phyloP scores from a whole-genome alignment of 2,113 vertebrate genomes.

The Saguinus imperator region DNA sequence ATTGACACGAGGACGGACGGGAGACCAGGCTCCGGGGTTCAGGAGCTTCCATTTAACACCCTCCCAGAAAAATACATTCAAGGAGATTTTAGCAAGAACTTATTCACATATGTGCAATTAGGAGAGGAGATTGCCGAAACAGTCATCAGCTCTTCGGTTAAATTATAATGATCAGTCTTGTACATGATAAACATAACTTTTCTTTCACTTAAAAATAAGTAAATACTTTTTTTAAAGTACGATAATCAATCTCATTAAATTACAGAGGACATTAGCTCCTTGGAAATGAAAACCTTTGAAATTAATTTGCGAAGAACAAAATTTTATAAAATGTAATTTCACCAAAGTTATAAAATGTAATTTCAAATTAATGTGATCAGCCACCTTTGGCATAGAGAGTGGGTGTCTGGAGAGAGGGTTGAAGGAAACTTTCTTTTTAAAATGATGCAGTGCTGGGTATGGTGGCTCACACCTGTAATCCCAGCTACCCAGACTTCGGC shows the following conservation, averaged over 20 bases:
- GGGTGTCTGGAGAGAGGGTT: neutral
- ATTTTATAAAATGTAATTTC: neutral
- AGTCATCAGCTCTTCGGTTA: neutral
- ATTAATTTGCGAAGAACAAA: too few relatives aligned
- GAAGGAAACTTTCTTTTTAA: neutral
- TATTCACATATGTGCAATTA: too few relatives aligned
- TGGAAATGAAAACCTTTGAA: neutral
- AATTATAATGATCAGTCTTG: neutral
- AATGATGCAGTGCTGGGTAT: too few relatives aligned
- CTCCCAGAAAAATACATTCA: too few relatives aligned
- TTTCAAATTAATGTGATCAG: neutral
- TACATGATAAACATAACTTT: neutral
- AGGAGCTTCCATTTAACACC: neutral
- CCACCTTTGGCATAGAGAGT: neutral
- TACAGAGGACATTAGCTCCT: neutral
- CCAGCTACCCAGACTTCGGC: fast-evolving
- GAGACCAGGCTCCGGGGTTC: neutral
- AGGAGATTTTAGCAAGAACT: neutral
- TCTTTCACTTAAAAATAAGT: neutral
- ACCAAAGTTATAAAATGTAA: neutral
- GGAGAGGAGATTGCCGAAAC: neutral
- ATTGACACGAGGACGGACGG: neutral
- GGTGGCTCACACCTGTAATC: neutral
- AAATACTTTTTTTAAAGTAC: neutral
- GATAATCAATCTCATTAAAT: neutral